These are phyloP conservation scores for Tetramorium simillimum DNA, from an alignment of 1,140 invertebrate genomes.

Conservation along the genomic window DNA sequence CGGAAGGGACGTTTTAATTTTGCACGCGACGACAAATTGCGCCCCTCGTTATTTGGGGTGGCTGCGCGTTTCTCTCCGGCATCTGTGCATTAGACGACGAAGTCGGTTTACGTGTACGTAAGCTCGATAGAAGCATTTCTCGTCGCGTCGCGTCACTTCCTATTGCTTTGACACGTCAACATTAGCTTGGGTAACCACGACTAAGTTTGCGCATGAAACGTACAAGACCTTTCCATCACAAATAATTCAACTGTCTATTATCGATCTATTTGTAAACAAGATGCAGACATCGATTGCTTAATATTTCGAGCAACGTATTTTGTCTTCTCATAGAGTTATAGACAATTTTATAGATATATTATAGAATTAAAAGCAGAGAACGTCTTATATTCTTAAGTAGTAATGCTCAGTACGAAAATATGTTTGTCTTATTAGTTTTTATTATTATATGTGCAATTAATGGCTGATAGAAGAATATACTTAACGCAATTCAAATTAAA, in stretches of 20 bases:
- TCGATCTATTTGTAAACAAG: not conserved
- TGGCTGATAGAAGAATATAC: not conserved
- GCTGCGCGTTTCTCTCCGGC: slow-evolving; percentile 48
- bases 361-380: not conserved
- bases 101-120: slow-evolving; percentile 32
- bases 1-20: slow-evolving; percentile 72
- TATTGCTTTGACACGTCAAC: slow-evolving; percentile 15
- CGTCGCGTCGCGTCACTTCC: not conserved
- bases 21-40: slow-evolving; percentile 73
- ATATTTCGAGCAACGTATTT: not conserved
- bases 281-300: not conserved
- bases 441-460: not conserved
- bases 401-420: not conserved
- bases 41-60: slow-evolving; percentile 69
- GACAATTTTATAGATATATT: not conserved
- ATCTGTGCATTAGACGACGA: slow-evolving; percentile 61
- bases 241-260: slow-evolving; percentile 1
- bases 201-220: slow-evolving; percentile 41
- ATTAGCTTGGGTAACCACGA: slow-evolving; percentile 64
- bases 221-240: slow-evolving; percentile 12
- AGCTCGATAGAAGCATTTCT: slow-evolving; percentile 28
- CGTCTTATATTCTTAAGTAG: not conserved
- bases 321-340: not conserved
- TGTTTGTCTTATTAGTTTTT: not conserved
- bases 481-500: not conserved